phyloP scores from a whole-genome alignment of 2,797 vertebrate genomes.

The Coccyzus lansbergi region DNA sequence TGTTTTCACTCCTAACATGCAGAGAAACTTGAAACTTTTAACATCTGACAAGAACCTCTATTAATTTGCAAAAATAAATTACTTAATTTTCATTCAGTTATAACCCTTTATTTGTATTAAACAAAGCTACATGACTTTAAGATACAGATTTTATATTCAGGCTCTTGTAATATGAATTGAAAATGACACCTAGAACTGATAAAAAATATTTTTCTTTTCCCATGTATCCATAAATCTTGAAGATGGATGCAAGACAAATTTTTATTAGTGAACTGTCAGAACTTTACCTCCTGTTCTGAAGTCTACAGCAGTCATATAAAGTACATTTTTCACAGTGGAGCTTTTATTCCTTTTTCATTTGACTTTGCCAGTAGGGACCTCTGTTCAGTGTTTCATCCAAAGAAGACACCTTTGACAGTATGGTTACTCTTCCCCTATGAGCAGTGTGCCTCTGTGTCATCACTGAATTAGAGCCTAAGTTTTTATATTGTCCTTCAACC shows the following conservation, averaged over 20 bases:
- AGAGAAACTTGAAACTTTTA: not conserved
- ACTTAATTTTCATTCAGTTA: not conserved
- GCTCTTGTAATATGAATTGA: not conserved
- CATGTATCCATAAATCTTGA: not conserved
- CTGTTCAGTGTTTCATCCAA: constrained; percentile 32
- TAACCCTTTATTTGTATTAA: not conserved
- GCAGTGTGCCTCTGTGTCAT: constrained; percentile 19
- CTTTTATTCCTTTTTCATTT: constrained; percentile 49
- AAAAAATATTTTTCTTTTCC: not conserved
- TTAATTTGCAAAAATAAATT: not conserved
- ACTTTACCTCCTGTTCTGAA: not conserved
- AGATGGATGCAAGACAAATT: not conserved
- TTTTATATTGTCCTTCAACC: constrained; percentile 44
- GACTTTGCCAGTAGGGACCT: constrained; percentile 66
- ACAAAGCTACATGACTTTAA: not conserved
- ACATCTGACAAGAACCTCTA: not conserved
- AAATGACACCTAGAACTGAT: not conserved
- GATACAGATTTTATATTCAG: not conserved
- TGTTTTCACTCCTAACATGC: not conserved
- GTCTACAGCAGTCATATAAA: not conserved
- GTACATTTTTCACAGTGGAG: not conserved
- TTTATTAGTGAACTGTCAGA: not conserved
- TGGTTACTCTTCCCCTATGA: constrained; percentile 39
- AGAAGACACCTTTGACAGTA: constrained; percentile 52
- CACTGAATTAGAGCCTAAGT: constrained; percentile 38